A percentile compares a stretch with the other conserved stretches of the same genome.
These are phyloP conservation scores for Calosoma granatense DNA, from an alignment of 1,140 invertebrate genomes.

Conservation along the genomic window DNA sequence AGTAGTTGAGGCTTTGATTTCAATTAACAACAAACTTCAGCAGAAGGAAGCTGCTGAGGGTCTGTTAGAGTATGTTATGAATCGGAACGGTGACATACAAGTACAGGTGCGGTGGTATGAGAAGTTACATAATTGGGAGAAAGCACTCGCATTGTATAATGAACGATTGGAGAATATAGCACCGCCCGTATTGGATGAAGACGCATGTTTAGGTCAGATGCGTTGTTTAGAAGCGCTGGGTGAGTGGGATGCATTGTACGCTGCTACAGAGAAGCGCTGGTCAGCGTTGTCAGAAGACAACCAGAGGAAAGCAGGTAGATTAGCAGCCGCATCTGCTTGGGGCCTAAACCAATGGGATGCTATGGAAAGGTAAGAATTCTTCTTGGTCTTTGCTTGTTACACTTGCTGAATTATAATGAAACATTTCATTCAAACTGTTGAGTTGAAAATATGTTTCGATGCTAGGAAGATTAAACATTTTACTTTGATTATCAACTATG, in stretches of 20 bases:
- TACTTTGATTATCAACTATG: slow-evolving; percentile 10
- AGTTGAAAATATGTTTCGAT: no score
- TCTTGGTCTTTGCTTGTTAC: no score
- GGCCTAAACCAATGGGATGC: slow-evolving; percentile 85
- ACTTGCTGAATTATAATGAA: no score
- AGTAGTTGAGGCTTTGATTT: slow-evolving; percentile 87
- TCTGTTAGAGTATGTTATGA: slow-evolving; percentile 81
- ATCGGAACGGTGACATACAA: slow-evolving; percentile 60
- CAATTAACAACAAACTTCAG: slow-evolving; percentile 98
- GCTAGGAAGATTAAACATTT: no score
- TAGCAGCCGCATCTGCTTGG: slow-evolving; percentile 93
- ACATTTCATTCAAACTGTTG: no score
- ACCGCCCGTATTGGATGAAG: slow-evolving; percentile 51
- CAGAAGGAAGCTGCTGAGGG: slow-evolving; percentile 96
- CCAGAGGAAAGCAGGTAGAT: slow-evolving; percentile 73
- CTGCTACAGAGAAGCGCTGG: slow-evolving; percentile 70
- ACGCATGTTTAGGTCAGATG: slow-evolving; percentile 87
- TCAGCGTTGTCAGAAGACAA: slow-evolving; percentile 53
- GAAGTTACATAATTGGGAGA: slow-evolving; percentile 97
- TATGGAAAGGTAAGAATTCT: slow-evolving; percentile 54
- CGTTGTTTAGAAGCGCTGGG: slow-evolving; percentile 93
- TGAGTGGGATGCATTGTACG: slow-evolving; percentile 87
- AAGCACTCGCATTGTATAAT: slow-evolving; percentile 80
- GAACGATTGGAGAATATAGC: slow-evolving; percentile 50
- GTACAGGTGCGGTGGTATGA: slow-evolving; percentile 98